These are phyloP conservation scores for Microtus montanus DNA, from an alignment of 2,113 vertebrate species.

Conservation along the genomic window DNA sequence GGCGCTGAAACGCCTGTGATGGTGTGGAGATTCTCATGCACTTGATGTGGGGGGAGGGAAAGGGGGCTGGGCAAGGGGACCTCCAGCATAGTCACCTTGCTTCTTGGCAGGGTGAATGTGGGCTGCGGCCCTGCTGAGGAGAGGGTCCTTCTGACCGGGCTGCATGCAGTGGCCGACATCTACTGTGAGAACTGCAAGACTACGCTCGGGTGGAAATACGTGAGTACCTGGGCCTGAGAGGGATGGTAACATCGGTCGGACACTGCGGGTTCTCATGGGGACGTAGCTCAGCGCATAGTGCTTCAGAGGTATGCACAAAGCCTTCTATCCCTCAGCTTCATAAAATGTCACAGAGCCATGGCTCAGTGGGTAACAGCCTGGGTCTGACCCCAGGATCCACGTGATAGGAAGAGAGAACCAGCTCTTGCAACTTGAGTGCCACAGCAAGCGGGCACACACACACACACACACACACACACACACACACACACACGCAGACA, in stretches of 20 bases:
- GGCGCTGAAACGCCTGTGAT: too few species aligned
- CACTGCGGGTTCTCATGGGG: too few species aligned
- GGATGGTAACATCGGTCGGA: not conserved
- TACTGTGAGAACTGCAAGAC: constrained; percentile 99
- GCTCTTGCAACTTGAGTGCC: not conserved
- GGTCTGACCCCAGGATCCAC: not conserved
- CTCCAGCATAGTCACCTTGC: not conserved
- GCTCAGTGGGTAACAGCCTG: not conserved
- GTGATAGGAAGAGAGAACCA: not conserved
- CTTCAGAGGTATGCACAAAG: too few species aligned
- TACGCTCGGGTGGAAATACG: constrained; percentile 99
- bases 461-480: too few species aligned
- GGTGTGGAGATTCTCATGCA: not conserved
- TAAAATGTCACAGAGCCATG: not conserved
- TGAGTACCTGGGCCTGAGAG: constrained; percentile 82
- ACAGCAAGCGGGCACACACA: not conserved
- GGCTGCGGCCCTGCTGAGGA: constrained; percentile 99
- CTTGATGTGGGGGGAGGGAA: not conserved
- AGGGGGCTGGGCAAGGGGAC: not conserved
- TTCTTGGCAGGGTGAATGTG: constrained; percentile 93
- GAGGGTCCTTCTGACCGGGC: constrained; percentile 97
- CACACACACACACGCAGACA: too few species aligned
- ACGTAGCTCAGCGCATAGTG: not conserved
- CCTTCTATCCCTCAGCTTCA: not conserved
- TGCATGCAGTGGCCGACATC: constrained; percentile 99